Conservation (phyloP, 92 coral and sea anemone species). For the Paragorgia papillata region DNA sequence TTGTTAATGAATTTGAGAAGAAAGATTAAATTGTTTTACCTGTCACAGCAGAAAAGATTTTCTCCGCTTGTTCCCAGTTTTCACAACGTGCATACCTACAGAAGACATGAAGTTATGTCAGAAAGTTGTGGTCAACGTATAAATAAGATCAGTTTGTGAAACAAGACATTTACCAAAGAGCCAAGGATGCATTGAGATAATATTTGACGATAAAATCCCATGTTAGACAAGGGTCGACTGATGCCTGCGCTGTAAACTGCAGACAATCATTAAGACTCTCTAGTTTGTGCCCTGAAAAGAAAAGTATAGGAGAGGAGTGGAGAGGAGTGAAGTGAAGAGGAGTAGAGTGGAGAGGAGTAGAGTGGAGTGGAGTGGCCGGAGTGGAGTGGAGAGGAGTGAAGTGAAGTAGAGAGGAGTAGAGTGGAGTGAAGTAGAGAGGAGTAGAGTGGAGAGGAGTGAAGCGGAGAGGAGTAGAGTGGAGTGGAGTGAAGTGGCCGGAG, state of each 20-base stretch:
- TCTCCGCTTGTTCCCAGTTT: slow-evolving; percentile 80
- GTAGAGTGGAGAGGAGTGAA: too few relatives aligned
- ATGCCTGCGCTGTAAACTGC: slow-evolving; percentile 69
- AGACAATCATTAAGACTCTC: slow-evolving; percentile 66
- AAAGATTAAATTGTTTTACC: slow-evolving; percentile 67
- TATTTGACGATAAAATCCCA: slow-evolving; percentile 76
- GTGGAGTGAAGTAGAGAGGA: too few relatives aligned
- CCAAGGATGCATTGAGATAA: slow-evolving; percentile 80
- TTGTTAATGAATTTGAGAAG: too few relatives aligned
- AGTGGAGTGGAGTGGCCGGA: too few relatives aligned
- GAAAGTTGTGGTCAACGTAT: neutral
- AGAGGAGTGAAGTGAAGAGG: too few relatives aligned
- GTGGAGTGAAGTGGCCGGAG: too few relatives aligned
- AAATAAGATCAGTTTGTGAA: neutral
- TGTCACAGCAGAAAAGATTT: slow-evolving; percentile 46
- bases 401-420: too few relatives aligned
- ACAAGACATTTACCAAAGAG: slow-evolving; percentile 66
- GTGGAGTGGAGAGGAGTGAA: too few relatives aligned
- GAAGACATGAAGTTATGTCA: neutral
- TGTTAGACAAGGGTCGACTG: slow-evolving; percentile 77
- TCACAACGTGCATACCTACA: slow-evolving; percentile 84
- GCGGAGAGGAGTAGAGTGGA: too few relatives aligned
- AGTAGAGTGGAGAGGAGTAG: too few relatives aligned
- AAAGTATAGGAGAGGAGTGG: neutral
- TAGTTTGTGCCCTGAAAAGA: slow-evolving; percentile 64